phyloP scores from a whole-genome alignment of 2,797 vertebrate genomes.

The Ibycter americanus region DNA sequence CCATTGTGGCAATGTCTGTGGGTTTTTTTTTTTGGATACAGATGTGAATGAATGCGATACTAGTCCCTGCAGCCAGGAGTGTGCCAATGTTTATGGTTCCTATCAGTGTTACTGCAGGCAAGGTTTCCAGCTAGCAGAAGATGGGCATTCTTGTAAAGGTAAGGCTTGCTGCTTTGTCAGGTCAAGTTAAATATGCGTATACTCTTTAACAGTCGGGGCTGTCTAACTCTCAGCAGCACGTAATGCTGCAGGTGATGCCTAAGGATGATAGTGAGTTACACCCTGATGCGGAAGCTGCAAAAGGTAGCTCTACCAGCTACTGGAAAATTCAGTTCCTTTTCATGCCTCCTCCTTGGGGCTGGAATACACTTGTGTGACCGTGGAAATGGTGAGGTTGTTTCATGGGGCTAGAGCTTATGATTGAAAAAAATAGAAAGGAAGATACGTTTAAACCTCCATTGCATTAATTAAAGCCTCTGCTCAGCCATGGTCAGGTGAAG shows the following conservation, averaged over 20 bases:
- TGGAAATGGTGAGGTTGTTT: background rate
- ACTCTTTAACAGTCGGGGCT: background rate
- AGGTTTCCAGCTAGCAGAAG: constrained; percentile 92
- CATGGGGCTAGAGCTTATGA: background rate
- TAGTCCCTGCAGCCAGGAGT: constrained; percentile 93
- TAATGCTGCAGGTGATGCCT: background rate
- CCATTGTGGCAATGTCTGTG: background rate
- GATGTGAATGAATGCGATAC: constrained; percentile 92
- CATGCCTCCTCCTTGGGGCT: background rate
- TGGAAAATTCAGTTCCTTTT: background rate
- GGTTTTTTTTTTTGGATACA: constrained; percentile 65
- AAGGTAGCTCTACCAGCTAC: background rate
- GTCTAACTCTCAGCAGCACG: background rate
- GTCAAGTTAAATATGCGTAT: rapidly evolving
- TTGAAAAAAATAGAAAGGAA: background rate
- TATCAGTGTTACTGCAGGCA: constrained; percentile 97
- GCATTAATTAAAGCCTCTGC: background rate
- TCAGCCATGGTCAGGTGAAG: background rate
- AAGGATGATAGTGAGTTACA: background rate
- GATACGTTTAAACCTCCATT: background rate
- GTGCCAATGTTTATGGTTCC: constrained; percentile 95
- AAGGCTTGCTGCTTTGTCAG: background rate
- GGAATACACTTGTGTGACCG: background rate
- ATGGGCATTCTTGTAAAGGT: constrained; percentile 93
- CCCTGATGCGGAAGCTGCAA: background rate